A percentile compares a stretch with the other conserved stretches of the same genome.
Evolutionary conservation across 92 coral and sea anemone species (phyloP).

Genomic region (Actinernus sp.): DNA sequence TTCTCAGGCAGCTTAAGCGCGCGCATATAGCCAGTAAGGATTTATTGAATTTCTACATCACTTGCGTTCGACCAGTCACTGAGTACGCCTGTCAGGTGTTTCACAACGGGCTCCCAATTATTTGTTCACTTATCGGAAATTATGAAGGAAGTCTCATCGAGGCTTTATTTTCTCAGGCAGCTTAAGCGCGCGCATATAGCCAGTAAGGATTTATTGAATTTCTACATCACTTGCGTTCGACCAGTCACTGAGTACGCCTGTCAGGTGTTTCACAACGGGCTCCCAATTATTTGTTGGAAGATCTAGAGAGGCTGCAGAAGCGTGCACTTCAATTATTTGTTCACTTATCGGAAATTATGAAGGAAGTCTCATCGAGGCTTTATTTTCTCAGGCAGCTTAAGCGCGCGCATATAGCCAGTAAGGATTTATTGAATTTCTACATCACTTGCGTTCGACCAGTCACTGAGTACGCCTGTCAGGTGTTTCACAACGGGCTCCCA

Average conservation of each 20-base stretch:
- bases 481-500: conserved; percentile 11
- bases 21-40: background rate
- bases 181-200: conserved; percentile 19
- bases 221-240: conserved; percentile 5
- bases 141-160: conserved; percentile 4
- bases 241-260: conserved; percentile 18
- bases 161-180: conserved; percentile 30
- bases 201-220: background rate
- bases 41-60: background rate
- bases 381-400: conserved; percentile 33
- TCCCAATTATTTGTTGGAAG: conserved; percentile 12
- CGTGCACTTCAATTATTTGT: too few species aligned
- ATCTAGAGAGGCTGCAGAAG: conserved; percentile 15
- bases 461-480: conserved; percentile 7
- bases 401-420: conserved; percentile 3
- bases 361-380: conserved; percentile 13
- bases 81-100: conserved; percentile 10
- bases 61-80: conserved; percentile 8
- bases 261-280: conserved; percentile 2
- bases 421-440: background rate
- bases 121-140: conserved; percentile 11
- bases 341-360: conserved; percentile 5
- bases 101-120: conserved; percentile 9
- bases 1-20: conserved; percentile 30
- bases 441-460: conserved; percentile 10